phyloP scores from a whole-genome alignment of 2,888 invertebrate genomes.

The Eupithecia tripunctaria region DNA sequence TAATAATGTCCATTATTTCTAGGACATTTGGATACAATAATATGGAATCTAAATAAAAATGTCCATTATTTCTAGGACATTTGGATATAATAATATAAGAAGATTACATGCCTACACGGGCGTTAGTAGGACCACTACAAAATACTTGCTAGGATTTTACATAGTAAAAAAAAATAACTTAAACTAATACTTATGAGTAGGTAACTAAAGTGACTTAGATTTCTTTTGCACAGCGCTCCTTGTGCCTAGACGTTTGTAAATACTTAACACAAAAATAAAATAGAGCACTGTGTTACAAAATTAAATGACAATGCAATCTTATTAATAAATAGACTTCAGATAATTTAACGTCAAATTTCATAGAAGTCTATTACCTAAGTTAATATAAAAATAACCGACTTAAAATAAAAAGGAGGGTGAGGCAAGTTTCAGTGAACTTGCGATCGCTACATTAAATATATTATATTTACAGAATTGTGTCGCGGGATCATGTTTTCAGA shows the following conservation, averaged over 20 bases:
- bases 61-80: not conserved
- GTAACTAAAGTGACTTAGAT: conserved; percentile 6
- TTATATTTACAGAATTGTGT: conserved; percentile 25
- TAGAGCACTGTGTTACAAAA: conserved; percentile 5
- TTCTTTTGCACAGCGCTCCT: conserved; percentile 8
- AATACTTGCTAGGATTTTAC: not conserved
- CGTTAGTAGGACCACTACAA: not conserved
- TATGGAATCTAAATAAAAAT: not conserved
- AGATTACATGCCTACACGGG: not conserved
- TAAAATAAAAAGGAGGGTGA: conserved; percentile 66
- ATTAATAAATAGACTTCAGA: not conserved
- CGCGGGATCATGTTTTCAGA: conserved; percentile 17
- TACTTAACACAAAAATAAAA: conserved; percentile 1
- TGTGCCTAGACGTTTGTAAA: conserved; percentile 5
- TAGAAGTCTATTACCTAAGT: conserved; percentile 44
- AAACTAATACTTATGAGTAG: not conserved
- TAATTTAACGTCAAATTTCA: conserved; percentile 3
- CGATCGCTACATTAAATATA: conserved; percentile 52
- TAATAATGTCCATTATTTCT: not conserved
- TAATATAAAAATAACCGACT: conserved; percentile 50
- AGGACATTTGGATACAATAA: not conserved
- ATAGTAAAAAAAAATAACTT: not conserved
- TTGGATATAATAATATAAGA: not conserved
- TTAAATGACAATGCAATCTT: not conserved
- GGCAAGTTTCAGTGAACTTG: conserved; percentile 62